These are phyloP conservation scores for Actinia tenebrosa DNA, from an alignment of 64 coral and sea anemone genomes.

Conservation along the genomic window DNA sequence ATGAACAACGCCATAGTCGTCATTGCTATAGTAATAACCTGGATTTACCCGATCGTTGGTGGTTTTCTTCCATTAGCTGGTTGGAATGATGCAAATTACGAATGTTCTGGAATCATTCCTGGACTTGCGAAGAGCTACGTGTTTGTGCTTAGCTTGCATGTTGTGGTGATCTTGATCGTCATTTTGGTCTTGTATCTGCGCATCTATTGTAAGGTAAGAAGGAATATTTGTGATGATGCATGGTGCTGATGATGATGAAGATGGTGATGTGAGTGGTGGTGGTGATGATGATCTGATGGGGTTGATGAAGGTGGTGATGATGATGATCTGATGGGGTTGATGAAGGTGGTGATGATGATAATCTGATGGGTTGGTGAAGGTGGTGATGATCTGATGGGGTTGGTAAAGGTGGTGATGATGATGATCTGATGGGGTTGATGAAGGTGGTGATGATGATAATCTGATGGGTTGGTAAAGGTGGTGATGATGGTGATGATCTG, in stretches of 20 bases:
- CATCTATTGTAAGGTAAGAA: constrained; percentile 7
- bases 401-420: neutral
- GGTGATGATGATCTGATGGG: neutral
- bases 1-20: neutral
- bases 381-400: neutral
- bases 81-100: neutral
- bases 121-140: neutral
- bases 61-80: constrained; percentile 3
- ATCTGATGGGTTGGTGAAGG: neutral
- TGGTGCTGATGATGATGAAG: neutral
- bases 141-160: neutral
- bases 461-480: too few species aligned
- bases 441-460: too few species aligned
- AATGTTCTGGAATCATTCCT: neutral
- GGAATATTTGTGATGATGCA: neutral
- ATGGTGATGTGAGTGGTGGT: neutral
- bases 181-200: neutral
- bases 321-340: neutral
- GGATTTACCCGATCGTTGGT: neutral
- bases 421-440: too few species aligned
- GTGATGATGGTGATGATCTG: too few species aligned
- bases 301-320: neutral
- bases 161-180: neutral
- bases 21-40: neutral
- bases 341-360: neutral